Evolutionary conservation across 1,140 invertebrate species (phyloP).

Genomic region (Cyclargus thomasi): DNA sequence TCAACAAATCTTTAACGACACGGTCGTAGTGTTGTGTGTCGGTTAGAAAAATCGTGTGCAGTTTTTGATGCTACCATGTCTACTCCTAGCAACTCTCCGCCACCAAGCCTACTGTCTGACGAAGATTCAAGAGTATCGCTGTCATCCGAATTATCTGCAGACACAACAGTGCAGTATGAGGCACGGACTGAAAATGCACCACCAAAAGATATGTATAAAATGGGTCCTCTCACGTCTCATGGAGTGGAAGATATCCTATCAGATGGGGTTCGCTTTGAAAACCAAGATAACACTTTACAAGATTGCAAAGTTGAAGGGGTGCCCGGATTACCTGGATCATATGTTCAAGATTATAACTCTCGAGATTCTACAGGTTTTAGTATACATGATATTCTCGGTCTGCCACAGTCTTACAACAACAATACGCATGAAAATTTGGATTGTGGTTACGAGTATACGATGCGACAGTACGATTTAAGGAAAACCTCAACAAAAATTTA

Average conservation of each 20-base stretch:
- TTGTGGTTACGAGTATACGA: conserved; percentile 59
- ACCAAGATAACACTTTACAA: conserved; percentile 41
- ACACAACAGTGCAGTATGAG: conserved; percentile 27
- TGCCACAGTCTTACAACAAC: conserved; percentile 54
- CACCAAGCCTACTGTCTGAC: conserved; percentile 45
- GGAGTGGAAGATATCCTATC: conserved; percentile 68
- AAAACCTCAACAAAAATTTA: conserved; percentile 53
- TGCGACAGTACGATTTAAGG: conserved; percentile 58
- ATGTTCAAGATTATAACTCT: conserved; percentile 64
- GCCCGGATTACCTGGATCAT: conserved; percentile 4
- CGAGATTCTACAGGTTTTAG: conserved; percentile 70
- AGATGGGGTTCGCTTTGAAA: conserved; percentile 39
- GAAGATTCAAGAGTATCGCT: conserved; percentile 53
- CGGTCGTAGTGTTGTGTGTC: conserved; percentile 47
- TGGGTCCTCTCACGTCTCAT: conserved; percentile 49
- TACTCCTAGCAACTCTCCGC: conserved; percentile 41
- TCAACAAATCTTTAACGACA: conserved; percentile 62
- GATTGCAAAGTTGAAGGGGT: conserved; percentile 30
- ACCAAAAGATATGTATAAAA: conserved; percentile 43
- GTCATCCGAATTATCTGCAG: conserved; percentile 44
- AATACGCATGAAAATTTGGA: conserved; percentile 45
- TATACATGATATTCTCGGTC: conserved; percentile 71
- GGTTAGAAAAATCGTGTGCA: conserved; percentile 25
- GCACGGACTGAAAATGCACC: conserved; percentile 31
- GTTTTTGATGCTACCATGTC: conserved; percentile 40